Conservation (phyloP, 2,797 vertebrate genomes). For the Acanthurus tractus region DNA sequence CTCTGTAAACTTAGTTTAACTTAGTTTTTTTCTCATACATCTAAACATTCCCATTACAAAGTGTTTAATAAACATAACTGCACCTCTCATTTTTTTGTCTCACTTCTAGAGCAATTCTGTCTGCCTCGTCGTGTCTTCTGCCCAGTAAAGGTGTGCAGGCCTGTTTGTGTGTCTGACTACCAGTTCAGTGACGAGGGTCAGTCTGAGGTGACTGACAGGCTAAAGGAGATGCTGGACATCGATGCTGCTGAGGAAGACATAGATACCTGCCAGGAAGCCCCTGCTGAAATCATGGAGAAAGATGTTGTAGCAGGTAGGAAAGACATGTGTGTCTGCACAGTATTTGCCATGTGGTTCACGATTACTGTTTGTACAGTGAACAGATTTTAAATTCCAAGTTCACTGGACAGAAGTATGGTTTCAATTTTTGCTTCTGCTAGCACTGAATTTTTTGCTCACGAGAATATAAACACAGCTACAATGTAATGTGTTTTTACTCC, state of each 20-base stretch:
- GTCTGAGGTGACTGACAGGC: conserved; percentile 88
- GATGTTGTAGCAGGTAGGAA: conserved; percentile 42
- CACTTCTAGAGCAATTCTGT: conserved; percentile 57
- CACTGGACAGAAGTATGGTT: too few species aligned
- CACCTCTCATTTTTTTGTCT: not conserved
- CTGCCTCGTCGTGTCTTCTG: conserved; percentile 92
- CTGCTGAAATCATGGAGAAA: conserved; percentile 24
- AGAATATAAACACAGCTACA: too few species aligned
- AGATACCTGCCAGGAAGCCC: conserved; percentile 85
- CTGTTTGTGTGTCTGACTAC: conserved; percentile 92
- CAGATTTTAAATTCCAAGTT: too few species aligned
- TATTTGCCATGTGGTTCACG: not conserved
- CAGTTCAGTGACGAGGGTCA: conserved; percentile 90
- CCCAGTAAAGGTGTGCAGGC: conserved; percentile 79
- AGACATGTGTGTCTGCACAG: not conserved
- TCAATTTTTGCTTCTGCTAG: too few species aligned
- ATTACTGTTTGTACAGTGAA: not conserved
- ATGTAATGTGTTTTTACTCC: too few species aligned
- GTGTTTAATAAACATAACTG: too few species aligned
- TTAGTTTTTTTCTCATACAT: too few species aligned
- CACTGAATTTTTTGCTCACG: too few species aligned
- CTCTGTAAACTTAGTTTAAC: too few species aligned
- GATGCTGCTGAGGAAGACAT: conserved; percentile 84
- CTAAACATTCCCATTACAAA: too few species aligned
- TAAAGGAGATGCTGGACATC: conserved; percentile 92